Base-by-base conservation (phyloP, 2,888 invertebrate genomes). In the Hermaeophaga mercurialis region DNA sequence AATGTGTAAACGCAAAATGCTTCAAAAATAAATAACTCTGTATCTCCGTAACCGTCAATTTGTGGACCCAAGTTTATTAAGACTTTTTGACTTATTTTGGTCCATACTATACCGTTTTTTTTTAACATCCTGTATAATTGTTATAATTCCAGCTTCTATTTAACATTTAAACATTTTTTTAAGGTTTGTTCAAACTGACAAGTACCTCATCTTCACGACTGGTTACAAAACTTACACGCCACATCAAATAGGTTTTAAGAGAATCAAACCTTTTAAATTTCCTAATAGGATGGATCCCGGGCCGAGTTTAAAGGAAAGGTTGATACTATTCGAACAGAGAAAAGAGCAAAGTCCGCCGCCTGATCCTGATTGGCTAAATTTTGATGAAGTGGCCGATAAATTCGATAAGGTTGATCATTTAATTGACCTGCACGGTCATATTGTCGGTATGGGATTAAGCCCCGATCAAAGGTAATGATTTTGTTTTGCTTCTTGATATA, bases 401-500 rank as follows among this genome's bases (percentile, higher is more conserved):
- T 88, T 87, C 64, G 89, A 91, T 73, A 82, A 83, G 71, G 83
- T 90, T 11, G 92, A 93, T 78, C 87, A 90, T 75, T 76, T 90
- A 5, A 89, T 93, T 59, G 91, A 93, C 76, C 80, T 93, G 47
- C 88, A 91, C 72, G 92, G 91, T 0, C 91, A 92, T 72, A 91
- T 93, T 55, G 90, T 92, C 66, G 93, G 93, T 66, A 90, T 93
- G 90, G 87, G 88, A 1, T 78, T 93, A 9, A 91, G 91, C 59
- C 92, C 91, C 0, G 91, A 91, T 78, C 89, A 91, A 70, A 81
- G 86, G 85, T 84, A 71, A 62, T 17, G 19, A n/a, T 22, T 15
- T 17, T 14, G 9, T 6, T 22, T 22, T 22, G 22, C 22, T 22
- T 22, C n/a, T n/a, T n/a, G n/a, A n/a, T n/a, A n/a, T n/a, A n/a